A percentile compares a stretch with the other conserved stretches of the same genome.
Evolutionary conservation across 2,113 vertebrate genomes (phyloP).

Genomic region (Trematomus loennbergii): DNA sequence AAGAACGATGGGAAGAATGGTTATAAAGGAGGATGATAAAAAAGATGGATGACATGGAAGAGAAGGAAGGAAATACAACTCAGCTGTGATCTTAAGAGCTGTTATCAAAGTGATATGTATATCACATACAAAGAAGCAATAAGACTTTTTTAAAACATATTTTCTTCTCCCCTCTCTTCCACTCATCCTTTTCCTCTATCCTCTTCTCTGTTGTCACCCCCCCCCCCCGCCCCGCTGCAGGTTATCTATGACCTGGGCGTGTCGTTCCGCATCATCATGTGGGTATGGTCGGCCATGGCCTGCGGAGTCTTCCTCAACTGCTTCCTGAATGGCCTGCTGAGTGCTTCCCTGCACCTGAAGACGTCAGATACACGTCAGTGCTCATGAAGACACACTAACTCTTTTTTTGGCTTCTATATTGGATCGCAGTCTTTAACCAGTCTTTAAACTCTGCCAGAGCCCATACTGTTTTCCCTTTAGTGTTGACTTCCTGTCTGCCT

Average conservation of each 20-base stretch:
- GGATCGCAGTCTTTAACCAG: too few relatives aligned
- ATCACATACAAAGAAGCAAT: neutral
- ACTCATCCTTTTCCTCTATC: neutral
- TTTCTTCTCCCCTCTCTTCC: neutral
- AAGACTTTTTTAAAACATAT: neutral
- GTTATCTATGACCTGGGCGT: constrained; percentile 88
- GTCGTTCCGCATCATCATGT: constrained; percentile 88
- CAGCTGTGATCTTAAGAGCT: too few relatives aligned
- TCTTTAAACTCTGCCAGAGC: too few relatives aligned
- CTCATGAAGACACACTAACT: neutral
- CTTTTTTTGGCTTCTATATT: neutral
- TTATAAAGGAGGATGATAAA: too few relatives aligned
- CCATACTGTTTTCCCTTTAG: too few relatives aligned
- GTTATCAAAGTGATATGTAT: neutral
- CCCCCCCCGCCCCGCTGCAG: constrained; percentile 69
- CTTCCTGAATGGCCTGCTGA: constrained; percentile 89
- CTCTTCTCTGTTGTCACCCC: neutral
- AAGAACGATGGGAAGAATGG: too few relatives aligned
- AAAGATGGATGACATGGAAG: too few relatives aligned
- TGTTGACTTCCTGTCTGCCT: too few relatives aligned
- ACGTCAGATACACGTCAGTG: constrained; percentile 87
- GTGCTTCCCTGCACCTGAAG: constrained; percentile 88
- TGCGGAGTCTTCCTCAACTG: constrained; percentile 90
- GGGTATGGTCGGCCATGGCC: constrained; percentile 87
- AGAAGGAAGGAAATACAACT: too few relatives aligned